Base-by-base conservation (phyloP, 2,113 vertebrate species). In the Erythrolamprus reginae region DNA sequence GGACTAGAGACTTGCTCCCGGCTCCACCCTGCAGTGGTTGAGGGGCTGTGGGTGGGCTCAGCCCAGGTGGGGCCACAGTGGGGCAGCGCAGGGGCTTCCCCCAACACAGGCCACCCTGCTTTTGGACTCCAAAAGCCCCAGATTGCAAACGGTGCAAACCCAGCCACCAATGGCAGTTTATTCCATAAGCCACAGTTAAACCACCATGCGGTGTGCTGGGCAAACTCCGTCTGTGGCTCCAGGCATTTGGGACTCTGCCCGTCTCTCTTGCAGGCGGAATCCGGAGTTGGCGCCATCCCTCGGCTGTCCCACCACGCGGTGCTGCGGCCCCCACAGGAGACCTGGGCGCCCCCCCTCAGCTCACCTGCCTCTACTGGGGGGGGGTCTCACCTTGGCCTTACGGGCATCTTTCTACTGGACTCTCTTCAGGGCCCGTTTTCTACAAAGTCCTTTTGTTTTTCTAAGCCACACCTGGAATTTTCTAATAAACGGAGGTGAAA, bases 401-500 rank as follows among this genome's bases (percentile, higher is more conserved):
- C n/a, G 15, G 42, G 52, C 53, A 6, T 55, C 28, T 88, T 91
- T 91, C 86, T 88, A 51, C 86, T 42, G 70, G 86, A 88, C 86
- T 91, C 53, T 3, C 53, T 42, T 10, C 38, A 7, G 26, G 86
- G 26, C 48, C 86, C 12, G 42, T 90, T 91, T 91, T 88, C 86
- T 91, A 88, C 8, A 6, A 51, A 58, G 21, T 45, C 55, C 42
- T 56, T 82, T 77, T 58, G 52, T 61, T 91, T 91, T 91, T 91
- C 86, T 91, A 91, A 88, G 50, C 70, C 53, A 51, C 12, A 82
- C 58, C 90, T 84, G 53, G 52, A 84, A n/a, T 88, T 91, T 91
- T 91, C 86, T 91, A 91, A 91, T 91, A 91, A 91, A 91, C 0
- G 17, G 47, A 56, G 86, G 58, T 84, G 86, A 33, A 91, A 91